phyloP scores from a whole-genome alignment of 2,888 invertebrate species.

The Dynastes maya region DNA sequence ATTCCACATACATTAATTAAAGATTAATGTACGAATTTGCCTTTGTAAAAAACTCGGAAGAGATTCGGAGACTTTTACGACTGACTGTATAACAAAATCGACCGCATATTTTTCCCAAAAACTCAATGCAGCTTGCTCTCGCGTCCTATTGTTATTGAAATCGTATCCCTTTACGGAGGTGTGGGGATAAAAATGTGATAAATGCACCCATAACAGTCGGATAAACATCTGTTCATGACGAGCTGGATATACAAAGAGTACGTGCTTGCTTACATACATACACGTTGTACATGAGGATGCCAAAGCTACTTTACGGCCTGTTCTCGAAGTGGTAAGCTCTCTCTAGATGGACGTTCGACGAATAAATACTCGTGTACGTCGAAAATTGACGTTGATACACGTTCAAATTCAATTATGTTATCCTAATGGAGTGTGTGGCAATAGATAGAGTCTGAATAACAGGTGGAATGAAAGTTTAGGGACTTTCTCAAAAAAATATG shows the following conservation, averaged over 20 bases:
- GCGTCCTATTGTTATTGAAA: slow-evolving; percentile 33
- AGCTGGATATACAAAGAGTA: not conserved
- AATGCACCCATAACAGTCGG: slow-evolving; percentile 33
- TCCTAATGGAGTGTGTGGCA: slow-evolving; percentile 26
- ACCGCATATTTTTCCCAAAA: slow-evolving; percentile 38
- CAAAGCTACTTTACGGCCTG: slow-evolving; percentile 36
- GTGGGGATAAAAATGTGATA: slow-evolving; percentile 32
- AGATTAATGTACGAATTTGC: too few relatives aligned
- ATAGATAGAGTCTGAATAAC: not conserved
- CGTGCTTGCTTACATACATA: not conserved
- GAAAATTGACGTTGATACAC: slow-evolving; percentile 42
- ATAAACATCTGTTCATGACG: slow-evolving; percentile 29
- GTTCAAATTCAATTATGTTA: slow-evolving; percentile 44
- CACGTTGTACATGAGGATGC: not conserved
- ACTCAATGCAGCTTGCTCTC: slow-evolving; percentile 2
- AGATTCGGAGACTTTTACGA: too few relatives aligned
- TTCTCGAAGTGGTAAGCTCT: slow-evolving; percentile 18
- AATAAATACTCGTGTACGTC: slow-evolving; percentile 30
- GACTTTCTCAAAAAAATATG: too few relatives aligned
- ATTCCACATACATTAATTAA: too few relatives aligned
- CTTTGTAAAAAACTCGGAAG: too few relatives aligned
- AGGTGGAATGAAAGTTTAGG: too few relatives aligned
- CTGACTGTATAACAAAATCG: not conserved
- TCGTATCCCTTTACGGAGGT: slow-evolving; percentile 33
- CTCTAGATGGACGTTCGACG: slow-evolving; percentile 20